phyloP scores from a whole-genome alignment of 1,140 invertebrate genomes.

The Colletes latitarsis region DNA sequence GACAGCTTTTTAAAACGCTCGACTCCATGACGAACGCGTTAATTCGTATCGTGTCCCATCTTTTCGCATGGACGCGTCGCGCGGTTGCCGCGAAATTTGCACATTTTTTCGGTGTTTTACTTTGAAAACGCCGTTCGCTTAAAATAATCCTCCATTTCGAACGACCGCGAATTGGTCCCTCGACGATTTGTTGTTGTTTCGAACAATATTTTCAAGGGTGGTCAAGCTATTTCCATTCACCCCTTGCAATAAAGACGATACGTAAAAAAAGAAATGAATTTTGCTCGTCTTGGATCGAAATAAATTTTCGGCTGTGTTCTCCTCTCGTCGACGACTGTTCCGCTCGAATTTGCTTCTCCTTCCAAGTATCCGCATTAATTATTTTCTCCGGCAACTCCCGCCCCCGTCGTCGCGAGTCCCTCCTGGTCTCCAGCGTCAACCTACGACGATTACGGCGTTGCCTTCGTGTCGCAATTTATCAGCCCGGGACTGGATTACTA shows the following conservation, averaged over 20 bases:
- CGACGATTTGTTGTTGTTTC: no score
- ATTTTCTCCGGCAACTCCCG: slow-evolving; percentile 22
- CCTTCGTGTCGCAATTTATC: slow-evolving; percentile 63
- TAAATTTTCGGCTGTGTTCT: neutral
- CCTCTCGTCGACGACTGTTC: slow-evolving; percentile 2
- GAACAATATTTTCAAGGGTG: no score
- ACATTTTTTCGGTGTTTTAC: neutral
- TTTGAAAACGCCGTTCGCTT: no score
- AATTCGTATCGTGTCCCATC: slow-evolving; percentile 43
- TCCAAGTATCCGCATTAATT: slow-evolving; percentile 53
- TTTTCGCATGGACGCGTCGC: slow-evolving; percentile 14
- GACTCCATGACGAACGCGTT: slow-evolving; percentile 20
- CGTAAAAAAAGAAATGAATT: no score
- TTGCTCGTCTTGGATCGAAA: no score
- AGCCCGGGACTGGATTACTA: slow-evolving; percentile 51
- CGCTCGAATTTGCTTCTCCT: slow-evolving; percentile 12
- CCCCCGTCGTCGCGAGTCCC: no score
- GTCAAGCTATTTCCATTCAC: no score
- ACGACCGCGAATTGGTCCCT: no score
- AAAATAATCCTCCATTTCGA: no score
- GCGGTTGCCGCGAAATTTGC: neutral
- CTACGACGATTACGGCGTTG: slow-evolving; percentile 47
- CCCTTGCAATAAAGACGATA: no score
- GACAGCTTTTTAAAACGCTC: slow-evolving; percentile 13
- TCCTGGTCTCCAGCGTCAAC: neutral